Percentiles rank a stretch among this genome's conserved stretches.
Evolutionary conservation across 1,140 invertebrate species (phyloP).

Genomic region (Rhizoglyphus robini): DNA sequence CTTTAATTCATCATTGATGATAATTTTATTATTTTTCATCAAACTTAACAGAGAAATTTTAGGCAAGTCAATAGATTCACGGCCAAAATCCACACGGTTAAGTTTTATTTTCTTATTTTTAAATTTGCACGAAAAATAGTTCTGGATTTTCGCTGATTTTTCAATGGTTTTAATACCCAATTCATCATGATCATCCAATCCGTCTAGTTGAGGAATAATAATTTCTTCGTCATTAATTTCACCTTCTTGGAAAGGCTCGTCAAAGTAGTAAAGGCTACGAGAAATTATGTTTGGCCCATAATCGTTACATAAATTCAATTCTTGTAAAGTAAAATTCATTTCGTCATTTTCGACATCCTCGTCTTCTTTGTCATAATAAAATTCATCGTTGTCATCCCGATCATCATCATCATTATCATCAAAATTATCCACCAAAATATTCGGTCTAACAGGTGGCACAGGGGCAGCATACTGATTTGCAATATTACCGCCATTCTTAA

Average conservation of each 20-base stretch:
- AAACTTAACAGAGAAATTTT: neutral
- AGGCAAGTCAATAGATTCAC: neutral
- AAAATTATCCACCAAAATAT: neutral
- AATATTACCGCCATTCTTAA: no score
- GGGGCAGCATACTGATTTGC: neutral
- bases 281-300: neutral
- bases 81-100: neutral
- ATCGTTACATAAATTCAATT: neutral
- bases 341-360: neutral
- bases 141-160: neutral
- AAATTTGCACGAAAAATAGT: neutral
- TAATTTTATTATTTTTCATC: neutral
- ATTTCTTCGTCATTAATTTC: neutral
- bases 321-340: neutral
- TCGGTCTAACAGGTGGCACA: neutral
- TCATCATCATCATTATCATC: neutral
- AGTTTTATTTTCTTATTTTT: neutral
- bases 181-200: constrained; percentile 1
- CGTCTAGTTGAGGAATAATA: neutral
- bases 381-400: neutral
- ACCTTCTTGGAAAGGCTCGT: neutral
- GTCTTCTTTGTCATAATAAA: neutral
- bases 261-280: neutral
- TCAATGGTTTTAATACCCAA: neutral
- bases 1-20: neutral